Evolutionary conservation across 2,888 invertebrate species (phyloP).

Genomic region (Gerris lacustris): DNA sequence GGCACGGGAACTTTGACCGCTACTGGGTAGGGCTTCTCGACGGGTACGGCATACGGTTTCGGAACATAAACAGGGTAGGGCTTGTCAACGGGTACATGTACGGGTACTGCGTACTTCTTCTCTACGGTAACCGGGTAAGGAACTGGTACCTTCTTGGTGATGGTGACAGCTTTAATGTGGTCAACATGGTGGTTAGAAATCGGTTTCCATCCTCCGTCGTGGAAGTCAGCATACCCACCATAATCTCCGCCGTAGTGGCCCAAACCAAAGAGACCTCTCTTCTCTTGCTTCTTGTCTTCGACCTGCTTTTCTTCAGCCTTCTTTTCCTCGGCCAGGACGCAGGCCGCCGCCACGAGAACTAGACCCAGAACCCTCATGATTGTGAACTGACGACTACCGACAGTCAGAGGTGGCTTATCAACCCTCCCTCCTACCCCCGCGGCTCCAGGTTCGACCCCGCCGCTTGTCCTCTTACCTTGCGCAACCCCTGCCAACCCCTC

Average conservation of each 20-base stretch:
- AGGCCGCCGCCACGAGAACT: slow-evolving; percentile 6
- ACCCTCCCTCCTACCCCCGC: not conserved
- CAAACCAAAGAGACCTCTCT: slow-evolving; percentile 23
- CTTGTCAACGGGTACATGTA: slow-evolving; percentile 42
- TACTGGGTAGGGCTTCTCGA: slow-evolving; percentile 44
- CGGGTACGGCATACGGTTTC: slow-evolving; percentile 55
- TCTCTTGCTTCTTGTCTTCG: slow-evolving; percentile 25
- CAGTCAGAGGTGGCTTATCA: not conserved
- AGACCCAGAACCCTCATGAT: not conserved
- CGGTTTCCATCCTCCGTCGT: slow-evolving; percentile 30
- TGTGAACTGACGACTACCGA: not conserved
- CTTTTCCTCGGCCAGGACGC: slow-evolving; percentile 16
- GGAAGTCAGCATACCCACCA: slow-evolving; percentile 26
- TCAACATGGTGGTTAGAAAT: slow-evolving; percentile 37
- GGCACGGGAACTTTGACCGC: slow-evolving; percentile 53
- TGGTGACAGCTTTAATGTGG: slow-evolving; percentile 58
- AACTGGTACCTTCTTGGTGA: slow-evolving; percentile 60
- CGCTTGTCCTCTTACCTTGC: not conserved
- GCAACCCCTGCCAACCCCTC: slow-evolving; percentile 1
- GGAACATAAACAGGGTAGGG: slow-evolving; percentile 60
- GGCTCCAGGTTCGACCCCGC: not conserved
- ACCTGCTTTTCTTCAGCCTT: slow-evolving; percentile 14
- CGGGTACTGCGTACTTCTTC: slow-evolving; percentile 55
- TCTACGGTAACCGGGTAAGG: slow-evolving; percentile 49
- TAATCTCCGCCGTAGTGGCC: slow-evolving; percentile 30